Conservation (phyloP, 2,888 invertebrate species). For the Sisyra nigra region DNA sequence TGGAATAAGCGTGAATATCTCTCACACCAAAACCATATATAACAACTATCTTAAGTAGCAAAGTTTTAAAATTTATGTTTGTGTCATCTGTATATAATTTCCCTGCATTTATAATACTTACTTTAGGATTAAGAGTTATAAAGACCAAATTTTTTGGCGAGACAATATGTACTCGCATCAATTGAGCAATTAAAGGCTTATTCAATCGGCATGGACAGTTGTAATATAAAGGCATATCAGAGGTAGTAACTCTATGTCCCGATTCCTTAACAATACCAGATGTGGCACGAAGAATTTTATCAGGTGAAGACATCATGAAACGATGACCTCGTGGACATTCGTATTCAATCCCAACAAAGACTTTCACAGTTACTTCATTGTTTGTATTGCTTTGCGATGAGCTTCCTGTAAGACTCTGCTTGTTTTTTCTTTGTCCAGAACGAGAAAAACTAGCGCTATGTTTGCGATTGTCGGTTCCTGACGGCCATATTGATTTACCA, state of each 20-base stretch:
- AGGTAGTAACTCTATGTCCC: conserved; percentile 69
- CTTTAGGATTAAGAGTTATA: conserved; percentile 68
- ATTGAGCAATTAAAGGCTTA: conserved; percentile 52
- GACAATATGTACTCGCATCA: conserved; percentile 74
- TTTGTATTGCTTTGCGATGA: conserved; percentile 21
- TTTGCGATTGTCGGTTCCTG: conserved; percentile 8
- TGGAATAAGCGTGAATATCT: too few relatives aligned
- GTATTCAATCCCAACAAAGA: conserved; percentile 92
- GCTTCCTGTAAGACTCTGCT: conserved; percentile 3
- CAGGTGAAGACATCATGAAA: conserved; percentile 80
- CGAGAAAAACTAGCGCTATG: conserved; percentile 4
- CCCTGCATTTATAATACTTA: too few relatives aligned
- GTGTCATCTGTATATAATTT: too few relatives aligned
- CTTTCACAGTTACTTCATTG: conserved; percentile 60
- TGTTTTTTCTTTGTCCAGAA: conserved; percentile 6
- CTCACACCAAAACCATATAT: too few relatives aligned
- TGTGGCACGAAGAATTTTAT: conserved; percentile 62
- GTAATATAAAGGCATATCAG: conserved; percentile 79
- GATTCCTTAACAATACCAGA: conserved; percentile 59
- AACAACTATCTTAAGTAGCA: too few relatives aligned
- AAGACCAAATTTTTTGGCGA: conserved; percentile 84
- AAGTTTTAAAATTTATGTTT: too few relatives aligned
- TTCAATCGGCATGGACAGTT: conserved; percentile 67
- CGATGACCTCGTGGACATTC: conserved; percentile 97
- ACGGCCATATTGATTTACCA: conserved; percentile 10